Evolutionary conservation across 1,140 invertebrate species (phyloP).

Genomic region (Yoshiicerus persimilis): DNA sequence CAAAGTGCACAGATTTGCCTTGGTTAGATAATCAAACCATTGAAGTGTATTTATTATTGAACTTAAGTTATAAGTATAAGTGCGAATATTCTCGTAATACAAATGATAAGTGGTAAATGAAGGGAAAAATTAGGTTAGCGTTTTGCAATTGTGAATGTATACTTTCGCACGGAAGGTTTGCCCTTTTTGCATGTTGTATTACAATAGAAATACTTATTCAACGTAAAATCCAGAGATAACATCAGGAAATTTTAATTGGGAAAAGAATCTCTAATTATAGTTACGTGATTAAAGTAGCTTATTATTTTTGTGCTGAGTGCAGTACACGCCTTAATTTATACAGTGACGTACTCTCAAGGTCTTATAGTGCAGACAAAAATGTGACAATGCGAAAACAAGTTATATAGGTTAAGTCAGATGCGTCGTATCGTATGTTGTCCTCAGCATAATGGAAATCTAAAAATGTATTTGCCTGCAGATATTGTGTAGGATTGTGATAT

Average conservation of each 20-base stretch:
- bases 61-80: not conserved
- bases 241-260: not conserved
- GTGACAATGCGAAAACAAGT: constrained; percentile 4
- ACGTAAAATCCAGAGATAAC: not conserved
- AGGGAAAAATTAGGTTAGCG: not conserved
- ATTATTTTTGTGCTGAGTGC: not conserved
- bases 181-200: not conserved
- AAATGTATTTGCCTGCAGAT: not conserved
- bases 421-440: not conserved
- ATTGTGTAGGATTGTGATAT: not conserved
- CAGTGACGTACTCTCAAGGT: constrained; percentile 34
- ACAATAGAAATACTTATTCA: no score
- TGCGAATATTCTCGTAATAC: not conserved
- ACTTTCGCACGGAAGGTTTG: not conserved
- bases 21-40: not conserved
- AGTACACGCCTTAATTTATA: constrained; percentile 38
- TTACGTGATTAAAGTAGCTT: not conserved
- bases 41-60: not conserved
- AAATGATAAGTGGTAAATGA: not conserved
- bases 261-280: not conserved
- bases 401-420: not conserved
- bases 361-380: not conserved
- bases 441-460: not conserved
- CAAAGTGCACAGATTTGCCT: not conserved
- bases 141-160: not conserved